A percentile compares a stretch with the other conserved stretches of the same genome.
phyloP scores from a whole-genome alignment of 2,113 vertebrate species.

The Columba livia region DNA sequence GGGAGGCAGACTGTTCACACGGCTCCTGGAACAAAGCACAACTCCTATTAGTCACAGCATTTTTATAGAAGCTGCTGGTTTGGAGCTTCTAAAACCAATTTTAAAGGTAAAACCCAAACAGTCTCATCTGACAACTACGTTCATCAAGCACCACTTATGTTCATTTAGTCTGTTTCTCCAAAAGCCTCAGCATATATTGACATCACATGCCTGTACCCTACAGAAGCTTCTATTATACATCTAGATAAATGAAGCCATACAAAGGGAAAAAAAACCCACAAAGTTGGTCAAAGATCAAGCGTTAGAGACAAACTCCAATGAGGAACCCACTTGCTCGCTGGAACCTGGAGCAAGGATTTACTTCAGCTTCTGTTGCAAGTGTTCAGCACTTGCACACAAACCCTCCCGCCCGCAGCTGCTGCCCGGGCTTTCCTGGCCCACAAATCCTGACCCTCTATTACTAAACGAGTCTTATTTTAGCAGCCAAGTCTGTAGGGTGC shows the following conservation, averaged over 20 bases:
- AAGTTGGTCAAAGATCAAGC: background rate
- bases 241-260: background rate
- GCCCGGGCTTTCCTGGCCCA: background rate
- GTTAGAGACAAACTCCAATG: background rate
- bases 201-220: background rate
- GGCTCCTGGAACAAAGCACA: slow-evolving; percentile 45
- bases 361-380: background rate
- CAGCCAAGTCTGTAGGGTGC: background rate
- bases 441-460: background rate
- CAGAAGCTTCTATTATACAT: rapidly evolving
- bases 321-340: too few species aligned
- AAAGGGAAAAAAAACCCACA: too few species aligned
- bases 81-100: background rate
- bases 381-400: background rate
- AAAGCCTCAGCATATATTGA: background rate
- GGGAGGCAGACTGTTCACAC: background rate
- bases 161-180: background rate
- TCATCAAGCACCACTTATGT: rapidly evolving
- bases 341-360: background rate
- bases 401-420: background rate
- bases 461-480: background rate
- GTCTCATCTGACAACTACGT: background rate
- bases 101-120: background rate
- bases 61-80: background rate
- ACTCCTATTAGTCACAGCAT: background rate